Evolutionary conservation across 2,113 vertebrate species (phyloP), one percentile per base, ranked within the genome.

Genomic region (Psilopogon haemacephalus): DNA sequence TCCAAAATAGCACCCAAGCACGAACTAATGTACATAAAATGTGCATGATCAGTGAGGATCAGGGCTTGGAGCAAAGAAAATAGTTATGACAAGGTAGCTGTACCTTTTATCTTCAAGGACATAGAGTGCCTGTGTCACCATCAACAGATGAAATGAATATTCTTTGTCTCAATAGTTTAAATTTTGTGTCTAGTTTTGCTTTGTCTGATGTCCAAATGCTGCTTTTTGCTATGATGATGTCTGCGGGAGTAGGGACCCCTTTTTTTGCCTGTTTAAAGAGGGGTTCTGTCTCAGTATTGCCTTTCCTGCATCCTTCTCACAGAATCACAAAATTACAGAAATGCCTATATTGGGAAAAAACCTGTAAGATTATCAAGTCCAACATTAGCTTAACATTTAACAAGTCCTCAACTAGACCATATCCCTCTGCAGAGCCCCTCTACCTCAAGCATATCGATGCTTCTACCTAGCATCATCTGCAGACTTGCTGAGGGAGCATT

Each of bases 61-160:
- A 46, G 62, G 52, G 21, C 38, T 71, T 60, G 62, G 35, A 82
- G 63, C 33, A 42, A 93, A 81, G 58, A 89, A 73, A 87, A 30
- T 21, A 60, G 42, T 46, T 82, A 50, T 71, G 77, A 78, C 62
- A 75, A 50, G 35, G 58, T 75, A 84, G 48, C n/a, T 82, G 19
- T 42, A 52, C 28, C 40, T 93, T 94, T 94, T 87, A 64, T 84
- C 33, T 64, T 94, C 74, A 87, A 91, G 48, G 58, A 73, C 58
- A 14, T 54, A 27, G 40, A 46, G 15, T 64, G 38, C 56, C 46
- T 84, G 50, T 30, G 24, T 56, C 48, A 55, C 27, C 23, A 21
- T 72, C 63, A 89, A 60, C 6, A 58, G 42, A 87, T 70, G 17
- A 84, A 38, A 81, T 11, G 6, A 56, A 48, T 64, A 16, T 48